Base-by-base conservation (phyloP, 2,113 vertebrate genomes). In the Periophthalmodon schlosseri region DNA sequence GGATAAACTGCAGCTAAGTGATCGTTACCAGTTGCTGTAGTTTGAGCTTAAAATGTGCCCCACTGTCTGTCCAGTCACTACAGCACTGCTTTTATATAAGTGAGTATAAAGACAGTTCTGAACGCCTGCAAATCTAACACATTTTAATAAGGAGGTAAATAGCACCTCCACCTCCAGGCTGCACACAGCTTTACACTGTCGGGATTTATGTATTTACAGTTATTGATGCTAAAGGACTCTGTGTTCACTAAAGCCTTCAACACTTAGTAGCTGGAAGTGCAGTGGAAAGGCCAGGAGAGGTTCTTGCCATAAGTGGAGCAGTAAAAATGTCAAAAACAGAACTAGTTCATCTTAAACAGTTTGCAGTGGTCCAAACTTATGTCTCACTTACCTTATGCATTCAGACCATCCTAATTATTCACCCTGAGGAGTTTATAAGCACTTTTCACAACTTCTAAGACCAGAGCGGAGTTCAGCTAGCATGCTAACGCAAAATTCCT, bases 271-370 rank as follows among this genome's bases (percentile, higher is more conserved):
- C 24, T 63, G 50, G 69, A 73, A 28, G 50, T 7, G 3, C 76
- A 78, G 81, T 84, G 52, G 81, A 68, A 72, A 70, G 68, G 65
- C 58, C 68, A 60, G 70, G 75, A 68, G 72, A 72, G 69, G 52
- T 72, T 76, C 34, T 60, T 60, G 63, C 74, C 73, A 82, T 84
- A 76, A 85, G 84, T 87, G 81, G 54, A 70, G 54, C 72, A 78
- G 72, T 78, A 44, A 44, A 44, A 44, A 44, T 7, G 10, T 44
- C 8, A 44, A 44, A 44, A 44, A 11, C 39, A 10, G 7, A 44
- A 44, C 39, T 11, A 10, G 39, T 44, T 44, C 39, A 44, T 44
- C 9, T 44, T 44, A 44, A 44, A 44, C 39, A 44, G 39, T 10
- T 44, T 44, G 39, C 1, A 44, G 8, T 44, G 39, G 39, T 44